Evolutionary conservation across 2,888 invertebrate species (phyloP).

Genomic region (Chelonus formosanus): DNA sequence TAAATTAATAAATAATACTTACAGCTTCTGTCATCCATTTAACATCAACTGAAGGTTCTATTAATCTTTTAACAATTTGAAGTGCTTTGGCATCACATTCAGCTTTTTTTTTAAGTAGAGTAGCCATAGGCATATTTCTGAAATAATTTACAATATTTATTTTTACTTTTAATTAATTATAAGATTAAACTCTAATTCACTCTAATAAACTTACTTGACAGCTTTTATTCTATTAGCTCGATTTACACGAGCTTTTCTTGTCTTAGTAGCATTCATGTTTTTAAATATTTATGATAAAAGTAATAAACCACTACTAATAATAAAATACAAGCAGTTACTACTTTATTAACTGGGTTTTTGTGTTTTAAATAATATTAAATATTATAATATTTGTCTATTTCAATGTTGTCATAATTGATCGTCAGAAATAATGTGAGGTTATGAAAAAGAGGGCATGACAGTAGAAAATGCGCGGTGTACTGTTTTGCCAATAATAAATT

Average conservation of each 20-base stretch:
- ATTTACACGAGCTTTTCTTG: slow-evolving; percentile 16
- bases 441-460: slow-evolving; percentile 19
- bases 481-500: slow-evolving; percentile 21
- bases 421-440: neutral
- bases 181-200: neutral
- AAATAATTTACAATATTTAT: slow-evolving; percentile 39
- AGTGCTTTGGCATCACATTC: slow-evolving; percentile 80
- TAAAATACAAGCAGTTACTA: too few species aligned
- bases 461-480: slow-evolving; percentile 27
- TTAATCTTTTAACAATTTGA: slow-evolving; percentile 75
- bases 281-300: neutral
- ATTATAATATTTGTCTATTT: too few species aligned
- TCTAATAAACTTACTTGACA: slow-evolving; percentile 14
- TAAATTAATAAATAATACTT: slow-evolving; percentile 37
- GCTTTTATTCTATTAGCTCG: slow-evolving; percentile 24
- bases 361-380: too few species aligned
- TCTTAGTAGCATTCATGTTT: neutral
- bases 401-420: too few species aligned
- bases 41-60: slow-evolving; percentile 70
- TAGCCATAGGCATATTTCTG: slow-evolving; percentile 71
- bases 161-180: neutral
- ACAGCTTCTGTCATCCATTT: slow-evolving; percentile 66
- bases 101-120: slow-evolving; percentile 73
- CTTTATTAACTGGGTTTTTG: too few species aligned
- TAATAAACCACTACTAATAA: neutral